Base-by-base conservation (phyloP, 2,113 vertebrate genomes). In the Scophthalmus maximus region DNA sequence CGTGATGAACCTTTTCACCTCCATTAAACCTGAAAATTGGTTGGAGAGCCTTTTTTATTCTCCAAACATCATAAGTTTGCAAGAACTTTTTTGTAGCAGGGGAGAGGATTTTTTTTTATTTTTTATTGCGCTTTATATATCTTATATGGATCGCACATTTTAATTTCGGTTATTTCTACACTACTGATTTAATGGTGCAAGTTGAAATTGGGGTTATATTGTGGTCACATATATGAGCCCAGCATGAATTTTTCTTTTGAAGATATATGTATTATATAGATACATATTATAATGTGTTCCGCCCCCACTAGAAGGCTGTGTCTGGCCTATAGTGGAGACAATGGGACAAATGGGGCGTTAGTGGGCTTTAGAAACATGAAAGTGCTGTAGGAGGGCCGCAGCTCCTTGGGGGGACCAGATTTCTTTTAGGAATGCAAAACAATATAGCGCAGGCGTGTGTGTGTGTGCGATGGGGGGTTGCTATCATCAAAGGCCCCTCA, bases 401-500 rank as follows among this genome's bases (percentile, higher is more conserved):
- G 63, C 80, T 91, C 89, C 90, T 89, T 73, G 58, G 84, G 89
- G 85, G 79, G 79, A 73, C 78, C 40, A 83, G 80, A 79, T 90
- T 92, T 89, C 58, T 85, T 84, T 87, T 66, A 82, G 84, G 64
- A 90, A 89, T 86, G 80, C 77, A 78, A 92, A 90, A 91, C 87
- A 89, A 89, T 89, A 81, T 66, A 60, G 63, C 25, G 8, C 55
- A 79, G 71, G 26, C 25, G 3, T 38, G 22, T 60, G 34, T 60
- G 47, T 60, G 69, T 56, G 50, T 44, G 46, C 44, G 73, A 46
- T 75, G 30, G 30, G 30, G 10, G 27, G 47, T n/a, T 80, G 80
- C 52, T 86, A 87, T 90, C 84, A 90, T 93, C 89, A 93, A 91
- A 93, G 88, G 74, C 76, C 79, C 80, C 79, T 89, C 88, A 65